phyloP scores from a whole-genome alignment of 2,797 vertebrate genomes.

The Mus spretus region DNA sequence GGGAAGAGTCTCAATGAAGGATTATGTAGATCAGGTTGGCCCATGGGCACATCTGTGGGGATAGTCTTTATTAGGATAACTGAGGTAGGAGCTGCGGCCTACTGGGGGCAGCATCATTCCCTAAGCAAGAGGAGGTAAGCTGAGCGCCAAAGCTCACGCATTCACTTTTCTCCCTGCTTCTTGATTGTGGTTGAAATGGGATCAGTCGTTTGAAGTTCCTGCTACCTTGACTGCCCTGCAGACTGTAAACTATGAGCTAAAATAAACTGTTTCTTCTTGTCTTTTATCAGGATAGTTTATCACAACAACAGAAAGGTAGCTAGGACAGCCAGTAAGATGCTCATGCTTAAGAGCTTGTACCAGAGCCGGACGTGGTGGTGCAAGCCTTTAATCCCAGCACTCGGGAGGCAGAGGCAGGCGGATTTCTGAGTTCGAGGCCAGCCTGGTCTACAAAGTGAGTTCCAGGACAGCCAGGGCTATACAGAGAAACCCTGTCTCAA shows the following conservation, averaged over 20 bases:
- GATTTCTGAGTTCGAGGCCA: too few relatives aligned
- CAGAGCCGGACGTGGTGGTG: too few relatives aligned
- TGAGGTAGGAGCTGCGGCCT: not conserved
- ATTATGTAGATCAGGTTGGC: not conserved
- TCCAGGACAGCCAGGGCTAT: too few relatives aligned
- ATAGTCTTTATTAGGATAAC: not conserved
- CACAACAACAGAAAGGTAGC: not conserved
- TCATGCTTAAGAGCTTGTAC: not conserved
- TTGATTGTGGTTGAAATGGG: not conserved
- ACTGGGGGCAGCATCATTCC: not conserved
- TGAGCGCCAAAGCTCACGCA: not conserved
- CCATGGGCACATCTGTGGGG: too few relatives aligned
- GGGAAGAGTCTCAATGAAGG: not conserved
- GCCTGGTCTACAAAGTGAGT: too few relatives aligned
- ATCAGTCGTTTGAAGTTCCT: not conserved
- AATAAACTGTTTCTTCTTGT: not conserved
- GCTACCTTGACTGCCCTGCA: not conserved
- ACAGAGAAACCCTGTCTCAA: too few relatives aligned
- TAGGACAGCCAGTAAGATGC: not conserved
- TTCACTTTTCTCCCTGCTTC: not conserved
- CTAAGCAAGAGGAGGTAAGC: not conserved
- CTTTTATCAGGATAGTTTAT: not conserved
- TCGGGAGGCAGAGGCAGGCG: too few relatives aligned
- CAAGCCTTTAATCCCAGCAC: too few relatives aligned
- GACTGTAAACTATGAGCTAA: not conserved